Evolutionary conservation across 2,113 vertebrate genomes (phyloP).

Genomic region (Nerophis ophidion): DNA sequence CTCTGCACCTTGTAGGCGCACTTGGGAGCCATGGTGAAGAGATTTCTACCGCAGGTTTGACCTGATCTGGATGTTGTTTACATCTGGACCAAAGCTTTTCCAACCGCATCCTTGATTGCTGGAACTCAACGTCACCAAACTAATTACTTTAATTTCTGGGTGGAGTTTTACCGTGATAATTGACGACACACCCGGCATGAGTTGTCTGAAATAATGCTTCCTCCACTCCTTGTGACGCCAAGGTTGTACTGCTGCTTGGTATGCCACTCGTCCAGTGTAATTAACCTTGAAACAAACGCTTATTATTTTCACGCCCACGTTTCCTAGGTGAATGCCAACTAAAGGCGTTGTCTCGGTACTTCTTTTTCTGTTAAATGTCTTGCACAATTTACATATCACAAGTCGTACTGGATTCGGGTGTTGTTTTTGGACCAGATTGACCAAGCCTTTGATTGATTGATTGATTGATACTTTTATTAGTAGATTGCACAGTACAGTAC

Average conservation of each 20-base stretch:
- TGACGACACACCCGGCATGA: background rate
- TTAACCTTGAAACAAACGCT: background rate
- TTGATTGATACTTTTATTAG: too few species aligned
- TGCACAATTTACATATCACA: background rate
- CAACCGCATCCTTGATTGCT: background rate
- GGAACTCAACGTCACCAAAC: background rate
- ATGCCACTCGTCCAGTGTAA: slow-evolving; percentile 3
- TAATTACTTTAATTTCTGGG: background rate
- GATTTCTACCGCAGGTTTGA: background rate
- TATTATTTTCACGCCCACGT: background rate
- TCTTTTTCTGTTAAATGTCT: background rate
- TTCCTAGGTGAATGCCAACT: too few species aligned
- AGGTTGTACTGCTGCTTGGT: background rate
- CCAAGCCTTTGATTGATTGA: too few species aligned
- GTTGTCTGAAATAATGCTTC: too few species aligned
- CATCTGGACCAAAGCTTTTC: background rate
- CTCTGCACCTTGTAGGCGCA: background rate
- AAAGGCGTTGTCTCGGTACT: background rate
- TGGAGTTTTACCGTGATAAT: background rate
- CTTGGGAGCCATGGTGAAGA: background rate
- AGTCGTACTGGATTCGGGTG: too few species aligned
- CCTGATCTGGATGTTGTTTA: background rate
- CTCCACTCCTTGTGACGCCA: background rate
- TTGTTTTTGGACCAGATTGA: too few species aligned
- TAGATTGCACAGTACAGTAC: too few species aligned